phyloP scores from a whole-genome alignment of 2,113 vertebrate genomes.

The Cynopterus brachyotis region DNA sequence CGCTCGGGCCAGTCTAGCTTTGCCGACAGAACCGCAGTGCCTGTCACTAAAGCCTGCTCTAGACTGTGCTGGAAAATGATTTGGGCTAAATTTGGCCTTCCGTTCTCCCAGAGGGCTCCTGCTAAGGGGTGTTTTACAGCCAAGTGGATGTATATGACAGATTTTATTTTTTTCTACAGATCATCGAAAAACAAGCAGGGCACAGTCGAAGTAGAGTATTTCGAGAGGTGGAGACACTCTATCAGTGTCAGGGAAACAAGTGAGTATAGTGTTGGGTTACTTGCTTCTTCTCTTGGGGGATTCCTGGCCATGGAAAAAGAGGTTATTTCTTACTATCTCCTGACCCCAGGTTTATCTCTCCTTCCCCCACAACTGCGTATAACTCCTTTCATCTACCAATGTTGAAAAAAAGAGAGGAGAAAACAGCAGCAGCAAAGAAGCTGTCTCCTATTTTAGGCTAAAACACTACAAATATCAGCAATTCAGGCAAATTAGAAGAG shows the following conservation, averaged over 20 bases:
- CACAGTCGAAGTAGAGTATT: conserved; percentile 96
- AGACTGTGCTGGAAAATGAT: not conserved
- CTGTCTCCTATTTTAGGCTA: not conserved
- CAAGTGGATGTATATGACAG: conserved; percentile 2
- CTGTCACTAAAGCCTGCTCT: not conserved
- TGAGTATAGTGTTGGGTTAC: conserved; percentile 78
- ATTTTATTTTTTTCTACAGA: conserved; percentile 83
- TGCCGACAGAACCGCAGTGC: not conserved
- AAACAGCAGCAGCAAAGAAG: not conserved
- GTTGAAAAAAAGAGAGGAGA: not conserved
- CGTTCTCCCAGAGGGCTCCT: not conserved
- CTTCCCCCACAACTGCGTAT: not conserved
- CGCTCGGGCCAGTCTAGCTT: not conserved
- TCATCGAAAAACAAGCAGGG: conserved; percentile 95
- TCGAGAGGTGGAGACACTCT: conserved; percentile 96
- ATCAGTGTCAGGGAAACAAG: conserved; percentile 98
- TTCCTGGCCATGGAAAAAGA: not conserved
- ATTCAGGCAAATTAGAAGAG: not conserved
- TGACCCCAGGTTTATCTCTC: not conserved
- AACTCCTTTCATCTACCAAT: not conserved
- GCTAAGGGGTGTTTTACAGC: not conserved
- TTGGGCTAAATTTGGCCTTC: not conserved
- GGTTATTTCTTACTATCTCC: conserved; percentile 7
- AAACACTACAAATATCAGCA: not conserved
- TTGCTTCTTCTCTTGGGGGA: not conserved